A percentile compares a stretch with the other conserved stretches of the same genome.
These are phyloP conservation scores for Galleria mellonella DNA, from an alignment of 1,140 invertebrate species.

Conservation along the genomic window DNA sequence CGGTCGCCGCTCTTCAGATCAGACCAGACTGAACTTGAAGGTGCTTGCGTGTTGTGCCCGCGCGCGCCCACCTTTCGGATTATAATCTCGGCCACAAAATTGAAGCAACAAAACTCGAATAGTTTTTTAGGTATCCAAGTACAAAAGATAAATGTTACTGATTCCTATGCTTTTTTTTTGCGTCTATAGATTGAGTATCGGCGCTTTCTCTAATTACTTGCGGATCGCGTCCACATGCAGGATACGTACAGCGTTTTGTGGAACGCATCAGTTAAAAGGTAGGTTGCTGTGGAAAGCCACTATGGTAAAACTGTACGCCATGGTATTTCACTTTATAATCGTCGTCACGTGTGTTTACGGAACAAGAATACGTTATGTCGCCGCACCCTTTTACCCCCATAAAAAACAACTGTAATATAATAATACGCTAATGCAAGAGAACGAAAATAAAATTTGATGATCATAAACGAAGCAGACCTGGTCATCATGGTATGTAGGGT, in stretches of 20 bases:
- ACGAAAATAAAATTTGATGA: too few species aligned
- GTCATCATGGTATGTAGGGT: too few species aligned
- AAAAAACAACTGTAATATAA: too few species aligned
- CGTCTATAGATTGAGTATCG: conserved; percentile 2
- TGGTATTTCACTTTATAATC: conserved; percentile 17
- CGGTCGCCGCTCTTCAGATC: background rate
- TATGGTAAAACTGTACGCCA: background rate
- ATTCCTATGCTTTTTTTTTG: conserved; percentile 4
- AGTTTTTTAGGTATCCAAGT: conserved; percentile 4
- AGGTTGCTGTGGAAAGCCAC: too few species aligned
- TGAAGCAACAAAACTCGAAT: conserved; percentile 14
- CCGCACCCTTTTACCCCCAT: too few species aligned
- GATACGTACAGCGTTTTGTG: conserved; percentile 4
- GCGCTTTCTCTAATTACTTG: conserved; percentile 30
- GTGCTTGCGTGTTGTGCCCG: background rate
- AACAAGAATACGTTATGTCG: too few species aligned
- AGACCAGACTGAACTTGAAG: background rate
- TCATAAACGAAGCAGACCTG: too few species aligned
- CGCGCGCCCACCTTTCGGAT: background rate
- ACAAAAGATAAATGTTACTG: conserved; percentile 3
- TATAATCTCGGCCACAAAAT: conserved; percentile 2
- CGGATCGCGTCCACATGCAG: conserved; percentile 15
- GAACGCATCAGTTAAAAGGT: background rate
- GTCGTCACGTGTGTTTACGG: too few species aligned
- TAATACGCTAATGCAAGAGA: too few species aligned